Percentiles rank a stretch among this genome's conserved stretches.
These are phyloP conservation scores for Epicampocera succincta DNA, from an alignment of 2,888 invertebrate species.

Conservation along the genomic window DNA sequence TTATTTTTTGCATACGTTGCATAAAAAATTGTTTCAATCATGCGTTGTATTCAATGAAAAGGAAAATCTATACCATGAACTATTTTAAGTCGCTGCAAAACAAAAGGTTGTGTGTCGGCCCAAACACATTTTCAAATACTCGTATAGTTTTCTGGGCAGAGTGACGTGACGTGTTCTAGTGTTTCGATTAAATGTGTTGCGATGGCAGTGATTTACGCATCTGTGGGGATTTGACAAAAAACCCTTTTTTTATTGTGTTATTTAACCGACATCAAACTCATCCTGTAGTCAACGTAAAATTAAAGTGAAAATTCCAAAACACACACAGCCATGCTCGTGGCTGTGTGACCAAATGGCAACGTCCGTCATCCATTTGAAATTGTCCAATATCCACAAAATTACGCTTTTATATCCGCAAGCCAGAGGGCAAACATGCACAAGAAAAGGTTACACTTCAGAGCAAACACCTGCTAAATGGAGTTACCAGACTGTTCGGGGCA, in stretches of 20 bases:
- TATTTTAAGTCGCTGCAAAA: conserved; percentile 30
- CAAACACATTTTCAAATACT: conserved; percentile 2
- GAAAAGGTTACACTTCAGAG: conserved; percentile 34
- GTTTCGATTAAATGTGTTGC: conserved; percentile 2
- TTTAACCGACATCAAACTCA: conserved; percentile 21
- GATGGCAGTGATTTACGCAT: conserved; percentile 39
- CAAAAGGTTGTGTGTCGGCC: neutral
- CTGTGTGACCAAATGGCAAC: conserved; percentile 10
- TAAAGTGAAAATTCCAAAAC: conserved; percentile 33
- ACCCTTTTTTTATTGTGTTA: conserved; percentile 1
- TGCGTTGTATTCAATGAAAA: conserved; percentile 62
- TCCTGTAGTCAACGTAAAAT: conserved; percentile 19
- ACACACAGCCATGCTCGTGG: neutral
- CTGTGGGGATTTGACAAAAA: conserved; percentile 29
- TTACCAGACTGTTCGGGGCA: conserved; percentile 39
- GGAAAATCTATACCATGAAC: conserved; percentile 47
- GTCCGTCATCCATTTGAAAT: conserved; percentile 35
- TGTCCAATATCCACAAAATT: conserved; percentile 58
- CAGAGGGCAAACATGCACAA: conserved; percentile 32
- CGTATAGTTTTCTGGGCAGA: neutral
- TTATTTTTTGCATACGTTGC: conserved; percentile 6
- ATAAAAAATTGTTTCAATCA: conserved; percentile 56
- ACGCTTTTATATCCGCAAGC: conserved; percentile 48
- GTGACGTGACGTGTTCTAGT: too few species aligned
- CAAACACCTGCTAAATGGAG: conserved; percentile 60